Evolutionary conservation across 2,797 vertebrate genomes (phyloP).

Genomic region (Falco naumanni): DNA sequence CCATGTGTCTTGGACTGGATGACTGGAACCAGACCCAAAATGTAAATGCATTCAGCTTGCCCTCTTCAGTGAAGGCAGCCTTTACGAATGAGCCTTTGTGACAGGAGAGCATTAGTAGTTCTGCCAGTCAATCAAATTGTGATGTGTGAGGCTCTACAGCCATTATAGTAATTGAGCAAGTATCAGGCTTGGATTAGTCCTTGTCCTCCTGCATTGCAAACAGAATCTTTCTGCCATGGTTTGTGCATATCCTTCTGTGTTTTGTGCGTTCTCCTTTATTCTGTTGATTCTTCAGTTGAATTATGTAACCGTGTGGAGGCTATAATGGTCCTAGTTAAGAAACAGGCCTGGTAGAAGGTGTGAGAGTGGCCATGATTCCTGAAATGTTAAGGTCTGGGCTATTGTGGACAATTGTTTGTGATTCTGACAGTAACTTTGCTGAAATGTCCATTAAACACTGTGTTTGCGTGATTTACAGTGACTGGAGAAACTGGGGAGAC

Average conservation of each 20-base stretch:
- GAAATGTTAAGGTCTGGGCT: not conserved
- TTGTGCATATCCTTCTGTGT: not conserved
- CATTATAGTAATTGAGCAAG: not conserved
- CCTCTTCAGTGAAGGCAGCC: not conserved
- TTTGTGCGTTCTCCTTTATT: not conserved
- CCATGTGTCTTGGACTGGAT: not conserved
- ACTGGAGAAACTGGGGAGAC: not conserved
- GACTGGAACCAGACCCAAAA: not conserved
- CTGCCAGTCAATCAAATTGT: not conserved
- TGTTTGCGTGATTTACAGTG: not conserved
- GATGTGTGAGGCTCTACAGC: not conserved
- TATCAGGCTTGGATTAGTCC: not conserved
- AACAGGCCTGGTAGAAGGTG: not conserved
- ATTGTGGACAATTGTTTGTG: not conserved
- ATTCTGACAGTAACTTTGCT: not conserved
- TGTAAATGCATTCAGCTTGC: not conserved
- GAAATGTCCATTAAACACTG: not conserved
- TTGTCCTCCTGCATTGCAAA: not conserved
- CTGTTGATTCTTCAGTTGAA: not conserved
- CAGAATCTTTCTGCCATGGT: not conserved
- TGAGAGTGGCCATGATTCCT: not conserved
- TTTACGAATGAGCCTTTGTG: not conserved
- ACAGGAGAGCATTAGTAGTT: not conserved
- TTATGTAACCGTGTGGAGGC: accelerated
- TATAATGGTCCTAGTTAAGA: not conserved